Evolutionary conservation across 2,797 vertebrate genomes (phyloP).

Genomic region (Sebastes nivosus): DNA sequence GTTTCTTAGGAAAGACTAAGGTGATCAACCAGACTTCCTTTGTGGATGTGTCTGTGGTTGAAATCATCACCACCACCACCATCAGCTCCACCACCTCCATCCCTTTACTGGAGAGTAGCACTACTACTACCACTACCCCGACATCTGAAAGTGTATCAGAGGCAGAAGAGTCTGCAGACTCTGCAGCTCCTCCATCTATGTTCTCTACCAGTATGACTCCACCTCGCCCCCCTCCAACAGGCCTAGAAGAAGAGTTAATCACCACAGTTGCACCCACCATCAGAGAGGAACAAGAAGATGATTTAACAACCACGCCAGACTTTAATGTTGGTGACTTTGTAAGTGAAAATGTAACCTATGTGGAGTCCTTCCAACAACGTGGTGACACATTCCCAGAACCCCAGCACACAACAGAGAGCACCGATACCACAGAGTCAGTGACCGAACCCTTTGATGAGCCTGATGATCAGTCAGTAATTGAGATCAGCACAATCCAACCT

Average conservation of each 20-base stretch:
- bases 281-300: slow-evolving; percentile 51
- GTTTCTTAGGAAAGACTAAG: slow-evolving; percentile 65
- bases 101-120: slow-evolving; percentile 51
- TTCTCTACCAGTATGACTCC: slow-evolving; percentile 86
- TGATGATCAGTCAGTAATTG: slow-evolving; percentile 66
- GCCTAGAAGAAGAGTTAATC: slow-evolving; percentile 65
- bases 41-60: slow-evolving; percentile 73
- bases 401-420: slow-evolving; percentile 4
- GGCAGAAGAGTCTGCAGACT: slow-evolving; percentile 33
- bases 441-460: slow-evolving; percentile 38
- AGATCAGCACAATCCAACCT: slow-evolving; percentile 75
- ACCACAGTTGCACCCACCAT: slow-evolving; percentile 58
- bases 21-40: slow-evolving; percentile 74
- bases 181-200: slow-evolving; percentile 71
- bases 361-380: slow-evolving; percentile 17
- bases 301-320: slow-evolving; percentile 11
- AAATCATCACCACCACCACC: slow-evolving; percentile 29
- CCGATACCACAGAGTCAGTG: background rate
- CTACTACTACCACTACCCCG: slow-evolving; percentile 12
- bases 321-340: slow-evolving; percentile 58
- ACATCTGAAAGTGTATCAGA: slow-evolving; percentile 36
- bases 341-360: slow-evolving; percentile 10
- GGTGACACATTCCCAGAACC: slow-evolving; percentile 59
- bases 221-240: slow-evolving; percentile 48
- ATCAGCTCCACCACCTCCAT: slow-evolving; percentile 35